A percentile compares a stretch with the other conserved stretches of the same genome.
Conservation (phyloP, 2,888 invertebrate species). For the Drosophila lutescens region DNA sequence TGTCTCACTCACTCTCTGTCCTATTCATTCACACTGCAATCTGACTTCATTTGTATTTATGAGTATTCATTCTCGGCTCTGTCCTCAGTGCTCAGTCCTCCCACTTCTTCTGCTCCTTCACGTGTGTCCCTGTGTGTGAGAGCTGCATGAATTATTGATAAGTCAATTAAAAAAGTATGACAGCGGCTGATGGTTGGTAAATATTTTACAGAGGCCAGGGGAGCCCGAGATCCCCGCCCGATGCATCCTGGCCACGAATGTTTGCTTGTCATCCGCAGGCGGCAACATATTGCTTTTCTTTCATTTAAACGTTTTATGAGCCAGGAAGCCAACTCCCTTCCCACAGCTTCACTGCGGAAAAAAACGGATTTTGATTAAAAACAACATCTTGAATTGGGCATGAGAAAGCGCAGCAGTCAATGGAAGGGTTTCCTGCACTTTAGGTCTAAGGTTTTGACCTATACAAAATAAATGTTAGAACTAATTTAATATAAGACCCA, state of each 20-base stretch:
- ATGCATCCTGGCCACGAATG: slow-evolving; percentile 20
- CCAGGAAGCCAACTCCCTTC: slow-evolving; percentile 33
- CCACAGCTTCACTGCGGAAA: slow-evolving; percentile 6
- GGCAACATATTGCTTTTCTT: slow-evolving; percentile 38
- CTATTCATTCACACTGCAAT: slow-evolving; percentile 44
- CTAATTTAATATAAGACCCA: neutral
- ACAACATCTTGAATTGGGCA: neutral
- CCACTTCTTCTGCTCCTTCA: slow-evolving; percentile 3
- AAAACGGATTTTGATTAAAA: neutral
- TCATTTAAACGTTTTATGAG: slow-evolving; percentile 54
- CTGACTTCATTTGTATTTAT: slow-evolving; percentile 67
- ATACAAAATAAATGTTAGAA: too few species aligned
- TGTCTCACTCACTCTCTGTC: slow-evolving; percentile 4
- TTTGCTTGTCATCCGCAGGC: slow-evolving; percentile 46
- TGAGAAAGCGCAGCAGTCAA: neutral
- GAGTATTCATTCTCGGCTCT: slow-evolving; percentile 42
- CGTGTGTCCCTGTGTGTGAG: slow-evolving; percentile 19
- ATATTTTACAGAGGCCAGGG: slow-evolving; percentile 68
- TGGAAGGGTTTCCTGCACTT: too few species aligned
- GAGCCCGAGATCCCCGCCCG: neutral
- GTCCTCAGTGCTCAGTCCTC: neutral
- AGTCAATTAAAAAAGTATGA: slow-evolving; percentile 82
- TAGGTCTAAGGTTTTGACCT: too few species aligned
- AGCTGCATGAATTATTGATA: slow-evolving; percentile 80
- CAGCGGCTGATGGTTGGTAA: slow-evolving; percentile 75